Evolutionary conservation across 2,797 vertebrate genomes (phyloP).

Genomic region (Gadopsis bispinosus): DNA sequence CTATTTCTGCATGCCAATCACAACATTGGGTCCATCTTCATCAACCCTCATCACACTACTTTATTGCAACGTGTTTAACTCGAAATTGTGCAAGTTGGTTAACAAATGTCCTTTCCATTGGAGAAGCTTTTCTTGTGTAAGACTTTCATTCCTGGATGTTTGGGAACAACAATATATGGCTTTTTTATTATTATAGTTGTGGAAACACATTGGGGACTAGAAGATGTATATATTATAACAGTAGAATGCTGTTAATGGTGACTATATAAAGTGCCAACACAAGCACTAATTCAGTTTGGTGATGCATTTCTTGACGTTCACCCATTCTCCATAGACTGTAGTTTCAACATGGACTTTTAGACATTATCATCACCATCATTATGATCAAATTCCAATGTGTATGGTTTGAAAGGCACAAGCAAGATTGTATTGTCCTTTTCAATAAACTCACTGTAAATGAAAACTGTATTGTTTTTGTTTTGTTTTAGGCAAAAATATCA

Average conservation of each 20-base stretch:
- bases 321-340: conserved; percentile 26
- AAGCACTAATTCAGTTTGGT: conserved; percentile 33
- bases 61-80: conserved; percentile 40
- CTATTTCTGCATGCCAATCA: conserved; percentile 58
- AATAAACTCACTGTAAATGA: conserved; percentile 81
- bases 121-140: conserved; percentile 54
- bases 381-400: conserved; percentile 57
- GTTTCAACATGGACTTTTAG: conserved; percentile 41
- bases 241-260: conserved; percentile 34
- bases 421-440: conserved; percentile 76
- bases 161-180: conserved; percentile 56
- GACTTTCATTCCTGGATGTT: conserved; percentile 55
- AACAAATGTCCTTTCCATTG: background rate
- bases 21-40: conserved; percentile 4
- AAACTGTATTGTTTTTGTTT: conserved; percentile 6
- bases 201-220: conserved; percentile 19
- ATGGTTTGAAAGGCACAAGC: conserved; percentile 63
- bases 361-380: conserved; percentile 30
- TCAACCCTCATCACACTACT: conserved; percentile 20
- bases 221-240: conserved; percentile 38
- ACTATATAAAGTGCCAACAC: conserved; percentile 63
- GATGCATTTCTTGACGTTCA: conserved; percentile 36
- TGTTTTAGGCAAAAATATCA: background rate
- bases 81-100: conserved; percentile 22
- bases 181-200: conserved; percentile 45